Evolutionary conservation across 2,113 vertebrate genomes (phyloP).

Genomic region (Marmota monax): DNA sequence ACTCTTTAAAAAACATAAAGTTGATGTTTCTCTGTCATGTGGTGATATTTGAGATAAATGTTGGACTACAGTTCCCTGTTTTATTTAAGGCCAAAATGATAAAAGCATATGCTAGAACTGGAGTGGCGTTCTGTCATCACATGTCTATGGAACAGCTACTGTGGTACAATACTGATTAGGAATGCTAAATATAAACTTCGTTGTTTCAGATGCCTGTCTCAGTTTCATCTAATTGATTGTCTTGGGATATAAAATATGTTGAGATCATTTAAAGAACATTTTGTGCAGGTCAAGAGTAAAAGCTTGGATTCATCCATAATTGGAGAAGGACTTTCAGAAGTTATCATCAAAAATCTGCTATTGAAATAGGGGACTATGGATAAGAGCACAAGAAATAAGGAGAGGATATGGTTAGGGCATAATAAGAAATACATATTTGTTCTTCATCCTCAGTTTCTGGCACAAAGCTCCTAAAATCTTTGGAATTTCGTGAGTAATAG

Average conservation of each 20-base stretch:
- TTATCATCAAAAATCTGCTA: neutral
- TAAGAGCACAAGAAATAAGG: neutral
- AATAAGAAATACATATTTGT: neutral
- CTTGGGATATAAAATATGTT: neutral
- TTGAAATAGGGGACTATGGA: neutral
- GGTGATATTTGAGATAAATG: neutral
- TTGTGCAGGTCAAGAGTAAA: neutral
- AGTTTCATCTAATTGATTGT: neutral
- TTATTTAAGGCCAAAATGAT: neutral
- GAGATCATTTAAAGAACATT: constrained; percentile 9
- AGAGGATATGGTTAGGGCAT: neutral
- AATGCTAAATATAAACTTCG: neutral
- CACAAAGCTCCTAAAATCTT: neutral
- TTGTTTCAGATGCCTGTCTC: neutral
- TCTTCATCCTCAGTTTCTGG: neutral
- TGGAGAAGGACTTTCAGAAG: neutral
- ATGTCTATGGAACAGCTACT: neutral
- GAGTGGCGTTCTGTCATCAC: neutral
- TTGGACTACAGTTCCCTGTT: neutral
- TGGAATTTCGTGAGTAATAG: neutral
- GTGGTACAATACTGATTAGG: neutral
- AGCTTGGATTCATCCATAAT: neutral
- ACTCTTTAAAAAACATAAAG: neutral
- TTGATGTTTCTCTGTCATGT: neutral
- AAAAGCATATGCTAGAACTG: neutral